phyloP scores from a whole-genome alignment of 2,113 vertebrate genomes.

The Chaetorhynchus papuensis region DNA sequence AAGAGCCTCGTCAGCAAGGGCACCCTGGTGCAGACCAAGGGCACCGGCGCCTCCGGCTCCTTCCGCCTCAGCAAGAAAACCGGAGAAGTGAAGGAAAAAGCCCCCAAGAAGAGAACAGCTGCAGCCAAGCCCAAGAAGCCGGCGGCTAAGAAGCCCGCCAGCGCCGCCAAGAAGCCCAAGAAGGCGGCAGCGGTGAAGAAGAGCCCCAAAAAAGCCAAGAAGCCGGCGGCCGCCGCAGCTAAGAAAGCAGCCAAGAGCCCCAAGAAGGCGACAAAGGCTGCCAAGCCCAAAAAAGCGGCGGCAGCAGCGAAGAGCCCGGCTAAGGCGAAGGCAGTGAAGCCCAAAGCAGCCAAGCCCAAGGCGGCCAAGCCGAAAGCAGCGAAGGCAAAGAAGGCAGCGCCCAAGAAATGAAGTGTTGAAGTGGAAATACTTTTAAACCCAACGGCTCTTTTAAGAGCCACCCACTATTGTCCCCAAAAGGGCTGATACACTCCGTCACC shows the following conservation, averaged over 20 bases:
- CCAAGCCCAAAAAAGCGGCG: slow-evolving; percentile 1
- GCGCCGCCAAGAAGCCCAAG: neutral
- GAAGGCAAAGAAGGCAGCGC: slow-evolving; percentile 13
- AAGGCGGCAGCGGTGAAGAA: slow-evolving; percentile 11
- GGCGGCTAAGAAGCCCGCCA: neutral
- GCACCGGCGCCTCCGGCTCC: slow-evolving; percentile 69
- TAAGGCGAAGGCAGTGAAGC: neutral
- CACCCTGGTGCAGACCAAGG: slow-evolving; percentile 70
- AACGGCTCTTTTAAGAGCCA: slow-evolving; percentile 80
- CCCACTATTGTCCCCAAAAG: neutral
- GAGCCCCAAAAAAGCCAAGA: slow-evolving; percentile 62
- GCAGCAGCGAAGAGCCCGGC: neutral
- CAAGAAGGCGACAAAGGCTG: slow-evolving; percentile 43
- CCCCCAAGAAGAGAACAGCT: neutral
- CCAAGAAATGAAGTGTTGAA: slow-evolving; percentile 48
- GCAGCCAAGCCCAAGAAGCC: slow-evolving; percentile 52
- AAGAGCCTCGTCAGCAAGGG: slow-evolving; percentile 71
- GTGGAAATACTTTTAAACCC: slow-evolving; percentile 48
- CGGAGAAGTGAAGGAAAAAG: slow-evolving; percentile 32
- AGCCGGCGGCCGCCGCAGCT: neutral
- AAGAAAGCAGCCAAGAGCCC: slow-evolving; percentile 65
- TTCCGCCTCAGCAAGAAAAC: slow-evolving; percentile 68
- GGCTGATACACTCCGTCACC: neutral
- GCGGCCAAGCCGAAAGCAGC: slow-evolving; percentile 6
- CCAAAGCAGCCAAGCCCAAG: neutral